Conservation (phyloP, 2,888 invertebrate species). For the Calameuta pallipes region DNA sequence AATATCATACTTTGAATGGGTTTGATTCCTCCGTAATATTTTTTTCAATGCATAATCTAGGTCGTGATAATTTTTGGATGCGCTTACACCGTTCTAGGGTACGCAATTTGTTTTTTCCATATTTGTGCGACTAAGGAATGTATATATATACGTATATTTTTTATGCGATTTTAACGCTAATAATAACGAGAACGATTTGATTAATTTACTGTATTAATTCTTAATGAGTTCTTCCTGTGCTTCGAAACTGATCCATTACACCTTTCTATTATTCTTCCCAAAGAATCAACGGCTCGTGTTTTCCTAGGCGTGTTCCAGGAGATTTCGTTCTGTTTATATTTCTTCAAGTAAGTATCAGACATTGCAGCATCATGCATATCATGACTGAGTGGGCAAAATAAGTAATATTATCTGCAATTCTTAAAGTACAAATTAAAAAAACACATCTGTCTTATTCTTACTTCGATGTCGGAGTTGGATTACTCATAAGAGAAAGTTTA, state of each 20-base stretch:
- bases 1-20: neutral
- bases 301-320: neutral
- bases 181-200: neutral
- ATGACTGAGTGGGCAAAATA: neutral
- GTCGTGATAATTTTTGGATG: constrained; percentile 22
- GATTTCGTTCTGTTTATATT: neutral
- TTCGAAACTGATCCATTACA: constrained; percentile 13
- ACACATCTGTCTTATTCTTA: neutral
- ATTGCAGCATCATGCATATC: neutral
- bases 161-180: neutral
- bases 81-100: constrained; percentile 14
- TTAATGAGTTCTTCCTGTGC: neutral
- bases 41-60: constrained; percentile 5
- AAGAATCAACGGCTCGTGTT: constrained; percentile 10
- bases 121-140: constrained; percentile 14
- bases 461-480: neutral
- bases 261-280: constrained; percentile 15
- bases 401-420: neutral
- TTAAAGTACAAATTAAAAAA: neutral
- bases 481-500: neutral
- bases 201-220: neutral
- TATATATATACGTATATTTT: constrained; percentile 5
- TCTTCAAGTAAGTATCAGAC: neutral
- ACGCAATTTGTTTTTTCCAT: constrained; percentile 7
- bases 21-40: neutral